Base-by-base conservation (phyloP, 2,888 invertebrate species). In the Acanthococcus lagerstroemiae region DNA sequence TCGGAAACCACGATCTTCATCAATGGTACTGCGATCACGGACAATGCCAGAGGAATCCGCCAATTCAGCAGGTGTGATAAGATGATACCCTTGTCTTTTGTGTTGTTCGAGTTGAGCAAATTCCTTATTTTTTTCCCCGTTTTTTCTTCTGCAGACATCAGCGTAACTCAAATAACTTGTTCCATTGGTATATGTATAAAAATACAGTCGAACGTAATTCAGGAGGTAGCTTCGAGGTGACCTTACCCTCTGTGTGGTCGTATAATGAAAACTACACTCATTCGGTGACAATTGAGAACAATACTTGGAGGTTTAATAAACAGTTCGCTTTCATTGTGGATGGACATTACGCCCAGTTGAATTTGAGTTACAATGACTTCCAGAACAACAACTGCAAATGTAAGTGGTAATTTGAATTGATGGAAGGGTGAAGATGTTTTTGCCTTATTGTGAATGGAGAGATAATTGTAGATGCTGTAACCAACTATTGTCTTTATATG, bases 261-360 rank as follows among this genome's bases (percentile, higher is more conserved):
- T 94, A 93, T 73, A 90, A 93, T 74, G 93, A 93, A 77, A 94
- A 94, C 74, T 91, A 89, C 72, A 93, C 93, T 0, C 96, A 96
- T 78, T 88, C 90, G 0, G 82, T 96, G 15, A 88, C 84, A 72
- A 84, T 95, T 74, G 84, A 85, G 50, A 92, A 95, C 74, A 90
- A 90, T 70, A 88, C 88, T 0, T 93, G 95, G 84, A 80, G 85
- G 15, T 83, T 85, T 72, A 99, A 99, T 76, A 80, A 84, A 25
- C 84, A 90, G 68, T 96, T 96, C 75, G 85, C 83, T 27, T 82
- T 95, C 52, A 80, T 85, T 0, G 80, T 99, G n/a, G 88, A 87
- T 70, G 99, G 99, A 0, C 97, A 97, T 76, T 97, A 91, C 75
- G 87, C 95, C 0, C 84, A 84, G 68, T 84, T 95, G 0, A 95